phyloP scores from a whole-genome alignment of 2,888 invertebrate species.

The Mayetiola destructor region DNA sequence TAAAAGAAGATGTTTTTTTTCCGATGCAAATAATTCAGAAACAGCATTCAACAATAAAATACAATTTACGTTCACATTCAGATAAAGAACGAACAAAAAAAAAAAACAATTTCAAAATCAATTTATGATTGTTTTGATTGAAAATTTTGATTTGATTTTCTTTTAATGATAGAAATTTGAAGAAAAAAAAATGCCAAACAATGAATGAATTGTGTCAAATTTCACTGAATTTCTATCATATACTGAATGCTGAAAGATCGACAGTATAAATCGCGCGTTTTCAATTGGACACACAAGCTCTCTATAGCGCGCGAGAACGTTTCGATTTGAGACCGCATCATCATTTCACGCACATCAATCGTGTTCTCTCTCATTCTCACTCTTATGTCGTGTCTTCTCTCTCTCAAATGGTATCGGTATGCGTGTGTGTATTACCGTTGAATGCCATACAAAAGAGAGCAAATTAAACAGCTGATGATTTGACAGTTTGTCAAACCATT shows the following conservation, averaged over 20 bases:
- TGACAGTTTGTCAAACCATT: neutral
- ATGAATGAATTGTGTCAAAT: too few species aligned
- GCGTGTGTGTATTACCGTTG: too few species aligned
- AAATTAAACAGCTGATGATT: conserved; percentile 6
- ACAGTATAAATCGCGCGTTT: neutral
- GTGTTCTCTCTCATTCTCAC: too few species aligned
- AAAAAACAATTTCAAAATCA: too few species aligned
- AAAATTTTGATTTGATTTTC: neutral
- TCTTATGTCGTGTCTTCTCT: too few species aligned
- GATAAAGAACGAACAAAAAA: too few species aligned
- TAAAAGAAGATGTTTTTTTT: neutral
- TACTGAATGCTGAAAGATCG: neutral
- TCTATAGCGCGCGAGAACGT: neutral
- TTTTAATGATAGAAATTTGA: neutral
- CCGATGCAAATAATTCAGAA: neutral
- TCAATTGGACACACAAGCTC: neutral
- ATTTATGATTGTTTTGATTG: too few species aligned
- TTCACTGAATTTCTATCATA: too few species aligned
- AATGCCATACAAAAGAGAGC: neutral
- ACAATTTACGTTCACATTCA: neutral
- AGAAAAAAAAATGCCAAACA: neutral
- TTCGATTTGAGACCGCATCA: neutral
- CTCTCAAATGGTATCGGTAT: too few species aligned
- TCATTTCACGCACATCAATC: neutral
- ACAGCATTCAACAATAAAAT: neutral